Base-by-base conservation (phyloP, 2,888 invertebrate species). In the Lymantria dispar region DNA sequence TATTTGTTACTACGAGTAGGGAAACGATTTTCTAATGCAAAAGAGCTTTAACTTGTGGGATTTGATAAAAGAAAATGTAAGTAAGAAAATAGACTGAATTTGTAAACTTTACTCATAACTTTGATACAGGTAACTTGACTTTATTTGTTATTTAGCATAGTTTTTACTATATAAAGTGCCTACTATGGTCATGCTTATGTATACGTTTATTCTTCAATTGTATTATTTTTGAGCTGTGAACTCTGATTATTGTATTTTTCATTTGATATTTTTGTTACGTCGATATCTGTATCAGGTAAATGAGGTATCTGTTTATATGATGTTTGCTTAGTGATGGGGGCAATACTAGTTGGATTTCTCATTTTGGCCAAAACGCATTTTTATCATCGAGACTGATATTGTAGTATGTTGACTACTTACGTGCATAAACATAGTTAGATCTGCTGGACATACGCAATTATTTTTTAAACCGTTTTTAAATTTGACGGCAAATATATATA, bases 351-450 rank as follows among this genome's bases (percentile, higher is more conserved):
- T 78, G 79, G 86, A 85, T 82, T 78, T 86, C 89, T 89, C 87
- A 76, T 83, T 83, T 87, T 80, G 88, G 90, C 90, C 90, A 90
- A 89, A 89, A 85, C 75, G 85, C 87, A 85, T 89, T 87, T 86
- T 80, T 77, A 85, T 83, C 80, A 84, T 85, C 85, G 88, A 91
- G 90, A 91, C 91, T 90, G 90, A 90, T 90, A 84, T 80, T 76
- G 76, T 89, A 89, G 83, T 83, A 81, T 78, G 85, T 85, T 83
- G 84, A 87, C 77, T 72, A 80, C 76, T 77, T 77, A 78, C 82
- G 36, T 38, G 76, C 68, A 76, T 77, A 80, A 82, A 80, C 78
- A 82, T 86, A 87, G 82, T 80, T 85, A 87, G 87, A 88, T 83
- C 87, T 85, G 87, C 85, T 78, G 81, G 72, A 83, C 78, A 76